Conservation (phyloP, 2,113 vertebrate species). For the Pachyramphus minor region DNA sequence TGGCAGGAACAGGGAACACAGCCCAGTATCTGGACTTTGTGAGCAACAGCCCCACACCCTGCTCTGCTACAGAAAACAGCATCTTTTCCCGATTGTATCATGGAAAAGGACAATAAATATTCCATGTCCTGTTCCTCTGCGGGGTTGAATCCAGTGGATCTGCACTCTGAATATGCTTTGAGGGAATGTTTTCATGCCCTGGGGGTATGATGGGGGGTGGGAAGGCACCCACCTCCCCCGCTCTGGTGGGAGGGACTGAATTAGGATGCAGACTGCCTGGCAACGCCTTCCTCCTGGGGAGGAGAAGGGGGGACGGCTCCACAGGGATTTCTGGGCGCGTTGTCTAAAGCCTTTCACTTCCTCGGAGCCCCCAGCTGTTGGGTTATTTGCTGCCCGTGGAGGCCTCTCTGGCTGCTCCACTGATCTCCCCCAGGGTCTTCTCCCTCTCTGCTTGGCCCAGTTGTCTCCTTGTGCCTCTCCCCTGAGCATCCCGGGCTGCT, state of each 20-base stretch:
- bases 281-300: not conserved
- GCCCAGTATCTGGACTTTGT: not conserved
- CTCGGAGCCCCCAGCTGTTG: not conserved
- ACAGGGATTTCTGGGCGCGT: not conserved
- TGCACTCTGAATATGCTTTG: not conserved
- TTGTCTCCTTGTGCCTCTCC: not conserved
- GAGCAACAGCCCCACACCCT: not conserved
- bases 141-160: not conserved
- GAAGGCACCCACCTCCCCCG: fast-evolving
- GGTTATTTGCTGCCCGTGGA: not conserved
- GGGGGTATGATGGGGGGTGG: too few species aligned
- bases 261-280: not conserved
- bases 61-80: not conserved
- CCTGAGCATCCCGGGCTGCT: not conserved
- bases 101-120: not conserved
- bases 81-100: not conserved
- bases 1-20: not conserved
- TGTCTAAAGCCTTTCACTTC: not conserved
- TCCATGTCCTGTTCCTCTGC: fast-evolving
- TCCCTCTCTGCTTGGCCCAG: not conserved
- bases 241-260: not conserved
- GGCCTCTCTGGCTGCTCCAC: not conserved
- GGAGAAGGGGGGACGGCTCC: not conserved
- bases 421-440: not conserved
- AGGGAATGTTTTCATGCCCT: not conserved